Base-by-base conservation (phyloP, 2,888 invertebrate species). In the Atherix ibis region DNA sequence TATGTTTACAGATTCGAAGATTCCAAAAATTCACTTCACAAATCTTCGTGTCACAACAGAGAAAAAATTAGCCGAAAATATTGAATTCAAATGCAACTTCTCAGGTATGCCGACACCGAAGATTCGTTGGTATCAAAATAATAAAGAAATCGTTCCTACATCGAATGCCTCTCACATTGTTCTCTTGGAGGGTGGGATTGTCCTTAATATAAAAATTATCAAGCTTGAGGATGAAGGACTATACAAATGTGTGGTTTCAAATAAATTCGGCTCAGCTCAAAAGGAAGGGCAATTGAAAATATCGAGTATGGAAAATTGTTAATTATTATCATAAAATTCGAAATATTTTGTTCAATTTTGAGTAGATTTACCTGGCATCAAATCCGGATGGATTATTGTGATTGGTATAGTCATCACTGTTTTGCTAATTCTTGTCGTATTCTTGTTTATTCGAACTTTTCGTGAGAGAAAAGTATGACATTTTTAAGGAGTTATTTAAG, bases 51-150 rank as follows among this genome's bases (percentile, higher is more conserved):
- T n/a, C n/a, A n/a, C n/a, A n/a, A n/a, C n/a, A n/a, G n/a, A n/a
- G n/a, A n/a, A n/a, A n/a, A n/a, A n/a, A n/a, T n/a, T n/a, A n/a
- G n/a, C n/a, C n/a, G n/a, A n/a, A n/a, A n/a, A n/a, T n/a, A n/a
- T n/a, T n/a, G n/a, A n/a, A n/a, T n/a, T n/a, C n/a, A n/a, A n/a
- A n/a, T 76, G 79, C 40, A 52, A 56, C 25, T 71, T 66, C 2
- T 49, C 49, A 24, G 74, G 72, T 3, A 65, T 74, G 22, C 81
- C 81, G 0, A 65, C 63, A 31, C 81, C 84, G 0, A 52, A 42
- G 2, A 64, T 84, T 2, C 54, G 52, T 1, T 85, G 85, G 85
- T 71, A 59, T 43, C 80, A 79, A 68, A 82, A 59, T 29, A 52
- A 50, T 13, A 41, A 44, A 2, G 44, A 45, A 18, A 15, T 57